Evolutionary conservation across 2,888 invertebrate genomes (phyloP).

Genomic region (Malacosoma neustria): DNA sequence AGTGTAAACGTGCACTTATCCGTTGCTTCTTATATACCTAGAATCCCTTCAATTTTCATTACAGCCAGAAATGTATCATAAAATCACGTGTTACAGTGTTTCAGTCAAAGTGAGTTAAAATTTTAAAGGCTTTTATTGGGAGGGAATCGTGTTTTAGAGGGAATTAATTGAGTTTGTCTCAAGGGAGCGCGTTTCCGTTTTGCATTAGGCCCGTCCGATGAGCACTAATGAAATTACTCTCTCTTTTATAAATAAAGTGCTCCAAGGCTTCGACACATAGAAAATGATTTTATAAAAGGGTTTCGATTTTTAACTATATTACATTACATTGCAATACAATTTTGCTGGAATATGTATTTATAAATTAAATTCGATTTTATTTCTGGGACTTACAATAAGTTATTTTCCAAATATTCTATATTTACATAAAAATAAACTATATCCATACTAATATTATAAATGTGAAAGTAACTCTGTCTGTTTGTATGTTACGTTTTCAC

Average conservation of each 20-base stretch:
- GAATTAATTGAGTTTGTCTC: slow-evolving; percentile 71
- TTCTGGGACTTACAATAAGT: too few relatives aligned
- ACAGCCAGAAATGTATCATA: slow-evolving; percentile 15
- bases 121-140: slow-evolving; percentile 61
- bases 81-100: slow-evolving; percentile 3
- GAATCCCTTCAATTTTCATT: slow-evolving; percentile 2
- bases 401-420: too few relatives aligned
- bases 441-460: too few relatives aligned
- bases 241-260: slow-evolving; percentile 38
- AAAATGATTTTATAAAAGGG: slow-evolving; percentile 5
- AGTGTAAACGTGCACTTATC: slow-evolving; percentile 20
- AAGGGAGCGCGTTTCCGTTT: slow-evolving; percentile 61
- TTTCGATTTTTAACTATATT: not conserved
- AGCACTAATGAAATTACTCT: slow-evolving; percentile 59
- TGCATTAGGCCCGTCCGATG: slow-evolving; percentile 55
- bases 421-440: too few relatives aligned
- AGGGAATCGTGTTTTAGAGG: slow-evolving; percentile 52
- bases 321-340: too few relatives aligned
- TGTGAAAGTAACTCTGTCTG: too few relatives aligned
- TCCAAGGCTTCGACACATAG: slow-evolving; percentile 13
- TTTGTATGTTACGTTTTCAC: too few relatives aligned
- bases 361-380: too few relatives aligned
- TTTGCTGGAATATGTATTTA: too few relatives aligned
- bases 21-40: slow-evolving; percentile 19
- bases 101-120: slow-evolving; percentile 49